A percentile compares a stretch with the other conserved stretches of the same genome.
phyloP scores from a whole-genome alignment of 2,797 vertebrate species.

The Heterohyrax brucei region DNA sequence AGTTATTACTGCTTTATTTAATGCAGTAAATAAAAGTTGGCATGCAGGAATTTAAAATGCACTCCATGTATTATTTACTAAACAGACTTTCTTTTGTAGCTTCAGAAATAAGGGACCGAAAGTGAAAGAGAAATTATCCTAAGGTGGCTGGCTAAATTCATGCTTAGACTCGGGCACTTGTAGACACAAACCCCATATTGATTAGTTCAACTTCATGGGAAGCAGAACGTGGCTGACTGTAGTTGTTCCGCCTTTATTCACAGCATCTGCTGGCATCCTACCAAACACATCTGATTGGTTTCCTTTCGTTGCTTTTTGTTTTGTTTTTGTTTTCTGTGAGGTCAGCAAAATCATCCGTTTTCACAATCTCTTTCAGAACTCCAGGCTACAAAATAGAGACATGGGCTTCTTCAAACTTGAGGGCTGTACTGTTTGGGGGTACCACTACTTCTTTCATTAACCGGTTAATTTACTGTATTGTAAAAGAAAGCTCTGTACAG shows the following conservation, averaged over 20 bases:
- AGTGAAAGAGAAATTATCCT: conserved; percentile 37
- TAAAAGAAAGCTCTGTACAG: conserved; percentile 51
- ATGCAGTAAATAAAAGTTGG: neutral
- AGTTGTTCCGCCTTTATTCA: conserved; percentile 58
- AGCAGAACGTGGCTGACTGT: conserved; percentile 40
- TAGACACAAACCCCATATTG: conserved; percentile 21
- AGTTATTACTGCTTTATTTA: conserved; percentile 38
- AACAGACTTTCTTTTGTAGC: conserved; percentile 3
- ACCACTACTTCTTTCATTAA: conserved; percentile 51
- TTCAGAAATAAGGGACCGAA: neutral
- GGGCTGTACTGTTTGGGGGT: conserved; percentile 45
- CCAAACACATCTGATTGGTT: conserved; percentile 70
- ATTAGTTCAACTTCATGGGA: neutral
- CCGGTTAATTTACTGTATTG: conserved; percentile 49
- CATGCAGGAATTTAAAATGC: conserved; percentile 29
- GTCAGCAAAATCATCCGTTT: conserved; percentile 79
- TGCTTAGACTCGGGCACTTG: neutral
- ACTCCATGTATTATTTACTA: neutral
- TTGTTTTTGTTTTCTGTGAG: conserved; percentile 74
- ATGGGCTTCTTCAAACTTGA: conserved; percentile 71
- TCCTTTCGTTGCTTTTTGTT: conserved; percentile 76
- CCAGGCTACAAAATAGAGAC: conserved; percentile 66
- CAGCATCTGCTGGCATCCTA: conserved; percentile 46
- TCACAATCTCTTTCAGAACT: conserved; percentile 67
- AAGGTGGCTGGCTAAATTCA: neutral